Evolutionary conservation across 2,888 invertebrate genomes (phyloP), one percentile per base, ranked within the genome.

Genomic region (Dusona sp.): DNA sequence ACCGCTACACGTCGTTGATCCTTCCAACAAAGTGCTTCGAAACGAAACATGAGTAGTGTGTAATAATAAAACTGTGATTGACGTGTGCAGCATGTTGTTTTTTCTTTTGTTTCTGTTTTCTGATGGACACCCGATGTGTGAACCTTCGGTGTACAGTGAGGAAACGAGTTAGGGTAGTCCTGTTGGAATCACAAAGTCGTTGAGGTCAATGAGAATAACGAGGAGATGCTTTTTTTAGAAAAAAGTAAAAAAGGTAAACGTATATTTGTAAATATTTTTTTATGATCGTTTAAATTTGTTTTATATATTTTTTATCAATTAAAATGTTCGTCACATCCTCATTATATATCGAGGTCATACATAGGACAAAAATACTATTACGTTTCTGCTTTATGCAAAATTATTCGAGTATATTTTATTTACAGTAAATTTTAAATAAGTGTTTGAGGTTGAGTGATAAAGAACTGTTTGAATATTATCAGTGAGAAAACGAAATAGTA

Each of bases 21-120:
- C 70, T 70, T 83, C 79, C 80, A 64, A 78, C 11, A 61, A 45
- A 67, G 68, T 78, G 77, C 45, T 51, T 74, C 51, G 42, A 64
- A 65, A 51, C 75, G 29, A 36, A 79, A 74, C 29, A 72, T n/a
- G 68, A 51, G 70, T 70, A 75, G 68, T 72, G 65, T 22, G 57
- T 83, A 70, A 79, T 54, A 79, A 82, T 48, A 70, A 85, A 42
- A 70, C 64, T 70, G 82, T 65, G 83, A 83, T 78, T 65, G 22
- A 78, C 72, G 82, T 75, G 65, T 75, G 65, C 68, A 42, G 33
- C 48, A 57, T 45, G 25, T 57, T 80, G 61, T 51, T 61, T 48
- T n/a, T 38, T 42, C 22, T 64, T 64, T 42, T 9, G 7, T 68
- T 42, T 48, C 19, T n/a, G 1, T 67, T 78, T 78, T 36, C 25